Evolutionary conservation across 2,797 vertebrate species (phyloP), one percentile per base, ranked within the genome.

Genomic region (Aplochiton taeniatus): DNA sequence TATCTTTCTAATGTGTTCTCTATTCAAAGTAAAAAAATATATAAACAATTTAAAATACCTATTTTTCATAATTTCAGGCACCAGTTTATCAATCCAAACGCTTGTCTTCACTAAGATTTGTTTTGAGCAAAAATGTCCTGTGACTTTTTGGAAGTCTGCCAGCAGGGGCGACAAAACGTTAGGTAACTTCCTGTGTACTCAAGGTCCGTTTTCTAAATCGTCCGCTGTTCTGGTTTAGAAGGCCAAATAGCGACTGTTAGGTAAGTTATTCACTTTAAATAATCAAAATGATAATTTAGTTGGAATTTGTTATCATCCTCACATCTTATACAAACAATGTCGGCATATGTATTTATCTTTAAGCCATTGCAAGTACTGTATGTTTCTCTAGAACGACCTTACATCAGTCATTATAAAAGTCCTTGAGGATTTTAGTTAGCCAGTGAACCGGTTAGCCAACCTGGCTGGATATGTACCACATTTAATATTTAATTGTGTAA

Each of bases 201-300:
- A 45, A 0, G 4, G 73, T 83, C 72, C 58, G 50, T 63, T 80
- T 57, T 56, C 11, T 10, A 69, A 81, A 51, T 52, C 54, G 77
- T 85, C 85, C 79, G 89, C 87, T 89, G 88, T 91, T 91, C 88
- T 90, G 89, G 87, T 90, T 90, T 1, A 90, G 85, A 84, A 91
- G 88, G 88, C 89, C 88, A 89, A 91, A 90, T 89, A 90, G 90
- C 83, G 83, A 89, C 70, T 77, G 51, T 31, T 67, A 63, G 83
- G 89, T 92, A 69, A 90, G 86, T 84, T 73, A 63, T 1, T 16
- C 48, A 14, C 9, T 67, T 73, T 58, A 42, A 1, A 31, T 31
- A 44, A 42, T 12, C 11, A 42, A 9, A 10, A n/a, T 8, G n/a
- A 51, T 62, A 4, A 4, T 41, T 43, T 17, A 12, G 50, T 62